phyloP scores from a whole-genome alignment of 1,140 invertebrate species.

The Proctacanthus coquilletti region DNA sequence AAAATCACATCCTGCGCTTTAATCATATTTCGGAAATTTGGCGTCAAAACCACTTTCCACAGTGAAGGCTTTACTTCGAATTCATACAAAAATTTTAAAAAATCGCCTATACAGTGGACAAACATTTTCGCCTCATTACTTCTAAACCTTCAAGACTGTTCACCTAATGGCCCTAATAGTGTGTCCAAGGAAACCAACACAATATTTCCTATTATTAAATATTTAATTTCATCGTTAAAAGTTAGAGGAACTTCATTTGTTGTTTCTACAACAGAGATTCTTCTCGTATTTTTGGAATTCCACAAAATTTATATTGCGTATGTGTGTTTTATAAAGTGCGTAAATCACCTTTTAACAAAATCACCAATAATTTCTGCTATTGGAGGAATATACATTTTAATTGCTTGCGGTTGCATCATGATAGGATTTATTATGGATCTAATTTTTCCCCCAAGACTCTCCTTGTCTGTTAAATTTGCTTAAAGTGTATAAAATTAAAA shows the following conservation, averaged over 20 bases:
- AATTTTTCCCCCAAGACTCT: slow-evolving; percentile 14
- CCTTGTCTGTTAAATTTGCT: slow-evolving; percentile 7
- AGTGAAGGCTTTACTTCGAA: slow-evolving; percentile 44
- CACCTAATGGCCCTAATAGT: slow-evolving; percentile 28
- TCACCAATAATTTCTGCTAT: slow-evolving; percentile 12
- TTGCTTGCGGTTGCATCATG: slow-evolving; percentile 18
- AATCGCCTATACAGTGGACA: slow-evolving; percentile 38
- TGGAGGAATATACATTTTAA: slow-evolving; percentile 14
- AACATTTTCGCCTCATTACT: background rate
- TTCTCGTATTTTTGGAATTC: background rate
- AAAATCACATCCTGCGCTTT: slow-evolving; percentile 19
- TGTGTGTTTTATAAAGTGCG: too few species aligned
- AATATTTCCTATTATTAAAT: slow-evolving; percentile 49
- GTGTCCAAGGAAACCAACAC: slow-evolving; percentile 45
- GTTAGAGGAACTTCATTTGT: slow-evolving; percentile 35
- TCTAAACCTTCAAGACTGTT: background rate
- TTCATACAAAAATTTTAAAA: slow-evolving; percentile 39
- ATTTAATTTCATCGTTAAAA: slow-evolving; percentile 43
- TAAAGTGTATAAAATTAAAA: background rate
- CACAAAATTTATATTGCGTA: background rate
- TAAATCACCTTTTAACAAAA: too few species aligned
- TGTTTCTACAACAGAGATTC: background rate
- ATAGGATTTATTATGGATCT: slow-evolving; percentile 15
- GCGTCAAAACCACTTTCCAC: slow-evolving; percentile 43
- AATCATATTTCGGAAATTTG: slow-evolving; percentile 38